phyloP scores from a whole-genome alignment of 2,888 invertebrate species.

The Volucella inflata region DNA sequence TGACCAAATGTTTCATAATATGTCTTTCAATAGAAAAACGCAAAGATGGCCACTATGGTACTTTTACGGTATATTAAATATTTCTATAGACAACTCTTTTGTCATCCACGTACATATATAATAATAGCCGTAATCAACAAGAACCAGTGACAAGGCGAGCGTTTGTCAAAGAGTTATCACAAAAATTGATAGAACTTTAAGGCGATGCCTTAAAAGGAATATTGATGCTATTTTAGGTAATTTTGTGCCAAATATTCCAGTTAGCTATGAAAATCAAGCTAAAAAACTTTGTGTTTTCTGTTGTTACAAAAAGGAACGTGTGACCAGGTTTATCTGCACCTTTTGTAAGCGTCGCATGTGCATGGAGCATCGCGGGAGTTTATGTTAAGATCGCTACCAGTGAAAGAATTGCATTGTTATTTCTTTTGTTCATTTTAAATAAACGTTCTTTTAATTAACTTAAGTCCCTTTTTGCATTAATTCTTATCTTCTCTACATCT shows the following conservation, averaged over 20 bases:
- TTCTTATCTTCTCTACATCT: too few species aligned
- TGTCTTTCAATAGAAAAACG: too few species aligned
- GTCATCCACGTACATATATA: too few species aligned
- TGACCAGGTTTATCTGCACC: slow-evolving; percentile 14
- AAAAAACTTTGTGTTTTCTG: background rate
- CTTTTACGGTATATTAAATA: too few species aligned
- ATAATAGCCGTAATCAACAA: too few species aligned
- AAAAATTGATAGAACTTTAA: slow-evolving; percentile 1
- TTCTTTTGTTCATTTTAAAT: slow-evolving; percentile 6
- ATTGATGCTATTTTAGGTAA: background rate
- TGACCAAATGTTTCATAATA: too few species aligned
- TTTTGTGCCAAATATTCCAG: background rate
- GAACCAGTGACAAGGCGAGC: too few species aligned
- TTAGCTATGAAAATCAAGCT: background rate
- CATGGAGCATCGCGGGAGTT: slow-evolving; percentile 16
- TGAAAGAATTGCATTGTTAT: background rate
- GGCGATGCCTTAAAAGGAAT: background rate
- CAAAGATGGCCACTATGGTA: too few species aligned
- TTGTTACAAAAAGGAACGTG: background rate
- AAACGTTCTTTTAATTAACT: slow-evolving; percentile 2
- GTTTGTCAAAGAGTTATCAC: too few species aligned
- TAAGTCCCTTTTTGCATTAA: background rate
- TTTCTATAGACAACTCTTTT: too few species aligned
- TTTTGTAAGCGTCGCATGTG: background rate
- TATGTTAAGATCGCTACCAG: slow-evolving; percentile 7